Base-by-base conservation (phyloP, 2,113 vertebrate species). In the Sceloporus undulatus region DNA sequence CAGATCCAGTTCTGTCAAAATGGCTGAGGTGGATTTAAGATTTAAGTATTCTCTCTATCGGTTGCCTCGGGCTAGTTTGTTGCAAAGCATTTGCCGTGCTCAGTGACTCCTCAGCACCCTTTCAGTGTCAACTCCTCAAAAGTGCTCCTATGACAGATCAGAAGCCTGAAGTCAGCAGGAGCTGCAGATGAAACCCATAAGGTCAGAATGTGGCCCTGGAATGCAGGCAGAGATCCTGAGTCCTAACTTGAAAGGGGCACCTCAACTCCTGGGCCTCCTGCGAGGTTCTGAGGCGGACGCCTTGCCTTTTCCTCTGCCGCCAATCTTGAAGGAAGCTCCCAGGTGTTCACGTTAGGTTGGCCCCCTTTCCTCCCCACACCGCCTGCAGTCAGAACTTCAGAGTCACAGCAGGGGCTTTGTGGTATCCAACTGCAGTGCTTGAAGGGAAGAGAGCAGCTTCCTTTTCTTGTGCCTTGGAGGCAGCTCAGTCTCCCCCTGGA, bases 331-430 rank as follows among this genome's bases (percentile, higher is more conserved):
- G 23, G 3, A 25, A 85, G 5, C 48, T 85, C 16, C 5, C 14
- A 0, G 0, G 2, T 0, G 0, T 0, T 0, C 6, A 0, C 10
- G 0, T 23, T 25, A 5, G 0, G 0, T 40, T 86, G 0, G 0
- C 0, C 89, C 8, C 38, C 5, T 11, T 54, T 38, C 68, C 68
- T 14, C 16, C 9, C 40, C 71, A 14, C 59, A 62, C 52, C 27
- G 11, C 86, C 66, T 74, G 76, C 25, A 88, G 25, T 65, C 77
- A n/a, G 78, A 42, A 88, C 83, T 56, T 83, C 65, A 91, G 34
- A 88, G 54, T 74, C 88, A 87, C 87, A 90, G 68, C 56, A 85
- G 85, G 83, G 25, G 34, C 9, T 89, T 78, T 59, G 62, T 1
- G 0, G 0, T 25, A 79, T 27, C 48, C 1, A 2, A 10, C 9